A percentile compares a stretch with the other conserved stretches of the same genome.
Conservation (phyloP, 2,113 vertebrate genomes). For the Pao palembangensis region DNA sequence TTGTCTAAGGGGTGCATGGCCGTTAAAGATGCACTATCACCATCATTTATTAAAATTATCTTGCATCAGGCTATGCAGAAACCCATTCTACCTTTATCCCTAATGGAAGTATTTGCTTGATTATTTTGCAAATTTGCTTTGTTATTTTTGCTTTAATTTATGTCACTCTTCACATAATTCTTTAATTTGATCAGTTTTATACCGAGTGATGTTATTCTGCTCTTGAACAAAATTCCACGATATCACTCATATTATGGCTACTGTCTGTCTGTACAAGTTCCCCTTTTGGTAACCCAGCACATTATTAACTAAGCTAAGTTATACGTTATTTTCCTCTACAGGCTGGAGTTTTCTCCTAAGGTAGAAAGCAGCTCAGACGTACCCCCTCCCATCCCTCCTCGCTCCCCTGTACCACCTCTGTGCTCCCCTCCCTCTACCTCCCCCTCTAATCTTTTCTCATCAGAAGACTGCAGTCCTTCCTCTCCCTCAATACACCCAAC, state of each 20-base stretch:
- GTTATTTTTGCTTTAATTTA: conserved; percentile 37
- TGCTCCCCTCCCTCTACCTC: conserved; percentile 64
- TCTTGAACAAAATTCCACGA: conserved; percentile 8
- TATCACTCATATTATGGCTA: conserved; percentile 35
- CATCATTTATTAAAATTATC: conserved; percentile 14
- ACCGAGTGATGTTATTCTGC: conserved; percentile 23
- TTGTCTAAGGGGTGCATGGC: conserved; percentile 14
- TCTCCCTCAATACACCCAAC: conserved; percentile 64
- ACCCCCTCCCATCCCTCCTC: conserved; percentile 74
- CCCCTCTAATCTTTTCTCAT: conserved; percentile 57
- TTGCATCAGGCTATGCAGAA: not conserved
- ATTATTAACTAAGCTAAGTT: conserved; percentile 87
- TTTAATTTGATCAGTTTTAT: conserved; percentile 37
- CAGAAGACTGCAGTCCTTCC: conserved; percentile 55
- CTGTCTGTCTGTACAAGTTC: conserved; percentile 47
- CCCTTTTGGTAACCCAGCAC: conserved; percentile 55
- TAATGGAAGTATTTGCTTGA: conserved; percentile 57
- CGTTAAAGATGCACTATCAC: conserved; percentile 17
- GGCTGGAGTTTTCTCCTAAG: conserved; percentile 97
- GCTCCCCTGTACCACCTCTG: conserved; percentile 66
- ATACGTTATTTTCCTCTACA: conserved; percentile 92
- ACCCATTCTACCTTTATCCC: conserved; percentile 26
- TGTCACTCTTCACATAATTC: conserved; percentile 36
- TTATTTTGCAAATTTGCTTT: conserved; percentile 57
- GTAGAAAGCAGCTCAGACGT: conserved; percentile 92